Evolutionary conservation across 2,797 vertebrate species (phyloP), one percentile per base, ranked within the genome.

Genomic region (Epinephelus coioides): DNA sequence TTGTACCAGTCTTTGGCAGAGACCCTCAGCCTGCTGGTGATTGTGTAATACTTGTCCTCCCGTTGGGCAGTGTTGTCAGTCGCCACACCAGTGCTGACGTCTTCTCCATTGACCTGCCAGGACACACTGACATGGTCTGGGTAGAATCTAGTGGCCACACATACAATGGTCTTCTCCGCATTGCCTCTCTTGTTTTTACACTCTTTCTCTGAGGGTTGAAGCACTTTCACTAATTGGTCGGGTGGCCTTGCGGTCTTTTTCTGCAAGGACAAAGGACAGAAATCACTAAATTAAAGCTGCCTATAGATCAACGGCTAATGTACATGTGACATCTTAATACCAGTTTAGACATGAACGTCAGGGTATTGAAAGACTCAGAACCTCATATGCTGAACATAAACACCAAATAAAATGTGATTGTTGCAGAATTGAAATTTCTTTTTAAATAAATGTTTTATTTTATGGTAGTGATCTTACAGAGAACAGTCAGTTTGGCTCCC

Each of bases 11-110:
- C 0, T 0, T 23, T 3, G 2, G 27, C 47, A 0, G 0, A 0
- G 54, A 96, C 79, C 68, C 69, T 92, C 76, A 96, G 59, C 70
- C 94, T 87, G 90, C 95, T 96, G 88, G 82, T 94, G 77, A 95
- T 94, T 3, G 0, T 69, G 80, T 91, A 96, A 4, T 0, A 0
- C 0, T 0, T 0, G 0, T 0, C 0, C 0, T 12, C 0, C 1
- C 0, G 0, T 9, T 2, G 3, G 50, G 94, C 91, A 3, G 3
- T 2, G 9, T 25, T 12, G 67, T 95, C 95, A 0, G 92, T 95
- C 0, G 85, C 77, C 40, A 92, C 86, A 6, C 67, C 78, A 0
- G 5, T 0, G 0, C 0, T 4, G 14, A 2, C 0, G 0, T 0
- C 0, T 0, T 0, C 0, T 0, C 0, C 40, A 3, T 69, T 0